phyloP scores from a whole-genome alignment of 2,888 invertebrate genomes.

The Hetaerina titia region DNA sequence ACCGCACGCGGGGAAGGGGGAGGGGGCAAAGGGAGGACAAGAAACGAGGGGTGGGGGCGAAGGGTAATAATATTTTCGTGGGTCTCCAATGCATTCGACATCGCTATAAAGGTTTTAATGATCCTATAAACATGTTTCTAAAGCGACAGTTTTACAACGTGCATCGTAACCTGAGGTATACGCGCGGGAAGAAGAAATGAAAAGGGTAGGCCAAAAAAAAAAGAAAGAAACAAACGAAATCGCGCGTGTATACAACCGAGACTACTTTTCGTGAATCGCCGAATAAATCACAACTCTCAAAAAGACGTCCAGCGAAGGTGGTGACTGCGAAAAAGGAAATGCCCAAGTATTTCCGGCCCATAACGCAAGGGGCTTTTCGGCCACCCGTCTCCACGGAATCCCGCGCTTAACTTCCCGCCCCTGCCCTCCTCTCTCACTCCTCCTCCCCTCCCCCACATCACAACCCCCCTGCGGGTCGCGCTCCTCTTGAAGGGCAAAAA shows the following conservation, averaged over 20 bases:
- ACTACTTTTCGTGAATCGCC: constrained; percentile 48
- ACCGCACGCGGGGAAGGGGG: not conserved
- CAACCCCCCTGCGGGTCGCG: not conserved
- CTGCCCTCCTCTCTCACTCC: not conserved
- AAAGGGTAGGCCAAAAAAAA: not conserved
- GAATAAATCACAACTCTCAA: constrained; percentile 50
- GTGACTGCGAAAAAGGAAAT: not conserved
- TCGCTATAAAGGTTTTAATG: constrained; percentile 26
- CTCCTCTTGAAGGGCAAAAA: not conserved
- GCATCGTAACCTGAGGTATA: constrained; percentile 2
- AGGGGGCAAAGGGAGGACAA: not conserved
- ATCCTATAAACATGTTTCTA: constrained; percentile 35
- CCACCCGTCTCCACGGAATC: not conserved
- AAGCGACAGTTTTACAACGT: constrained; percentile 27
- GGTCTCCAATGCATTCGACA: constrained; percentile 32
- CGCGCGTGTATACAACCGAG: not conserved
- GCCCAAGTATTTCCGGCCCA: constrained; percentile 37
- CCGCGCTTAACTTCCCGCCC: not conserved
- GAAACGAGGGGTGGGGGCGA: not conserved
- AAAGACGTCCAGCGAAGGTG: not conserved
- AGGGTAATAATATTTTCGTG: constrained; percentile 37
- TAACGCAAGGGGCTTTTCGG: not conserved
- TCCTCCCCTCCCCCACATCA: not conserved
- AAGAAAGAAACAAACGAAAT: not conserved
- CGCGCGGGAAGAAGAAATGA: not conserved